A percentile compares a stretch with the other conserved stretches of the same genome.
Evolutionary conservation across 2,888 invertebrate species (phyloP).

Genomic region (Steinernema scapterisci): DNA sequence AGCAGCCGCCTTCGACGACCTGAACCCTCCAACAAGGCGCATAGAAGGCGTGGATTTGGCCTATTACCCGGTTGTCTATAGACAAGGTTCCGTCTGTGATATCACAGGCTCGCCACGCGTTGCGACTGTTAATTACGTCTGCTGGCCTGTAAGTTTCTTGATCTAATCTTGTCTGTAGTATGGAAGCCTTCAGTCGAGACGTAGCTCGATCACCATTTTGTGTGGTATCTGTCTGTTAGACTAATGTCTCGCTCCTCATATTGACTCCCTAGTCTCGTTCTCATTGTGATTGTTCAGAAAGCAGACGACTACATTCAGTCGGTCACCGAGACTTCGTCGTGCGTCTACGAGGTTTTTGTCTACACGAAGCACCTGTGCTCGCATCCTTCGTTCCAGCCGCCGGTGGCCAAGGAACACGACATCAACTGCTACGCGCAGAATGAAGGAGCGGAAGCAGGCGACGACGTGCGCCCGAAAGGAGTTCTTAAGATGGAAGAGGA

Average conservation of each 20-base stretch:
- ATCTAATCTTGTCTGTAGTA: too few relatives aligned
- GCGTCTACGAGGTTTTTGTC: constrained; percentile 90
- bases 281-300: constrained; percentile 29
- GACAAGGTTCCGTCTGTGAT: constrained; percentile 84
- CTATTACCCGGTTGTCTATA: constrained; percentile 80
- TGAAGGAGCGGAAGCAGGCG: constrained; percentile 57
- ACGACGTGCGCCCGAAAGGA: constrained; percentile 58
- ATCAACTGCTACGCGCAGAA: constrained; percentile 59
- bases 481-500: constrained; percentile 42
- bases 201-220: too few relatives aligned
- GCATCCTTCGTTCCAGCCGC: constrained; percentile 78
- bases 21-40: constrained; percentile 54
- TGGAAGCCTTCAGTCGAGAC: too few relatives aligned
- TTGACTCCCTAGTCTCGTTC: too few relatives aligned
- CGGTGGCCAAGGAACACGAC: constrained; percentile 58
- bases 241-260: too few relatives aligned
- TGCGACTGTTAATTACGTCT: constrained; percentile 60
- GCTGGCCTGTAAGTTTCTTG: constrained; percentile 48
- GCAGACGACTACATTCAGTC: constrained; percentile 45
- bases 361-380: constrained; percentile 83
- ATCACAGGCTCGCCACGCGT: constrained; percentile 75
- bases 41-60: constrained; percentile 86
- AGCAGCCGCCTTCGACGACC: constrained; percentile 46
- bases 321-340: constrained; percentile 74
- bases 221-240: too few relatives aligned